Conservation (phyloP, 2,888 invertebrate species). For the Exocentrus adspersus region DNA sequence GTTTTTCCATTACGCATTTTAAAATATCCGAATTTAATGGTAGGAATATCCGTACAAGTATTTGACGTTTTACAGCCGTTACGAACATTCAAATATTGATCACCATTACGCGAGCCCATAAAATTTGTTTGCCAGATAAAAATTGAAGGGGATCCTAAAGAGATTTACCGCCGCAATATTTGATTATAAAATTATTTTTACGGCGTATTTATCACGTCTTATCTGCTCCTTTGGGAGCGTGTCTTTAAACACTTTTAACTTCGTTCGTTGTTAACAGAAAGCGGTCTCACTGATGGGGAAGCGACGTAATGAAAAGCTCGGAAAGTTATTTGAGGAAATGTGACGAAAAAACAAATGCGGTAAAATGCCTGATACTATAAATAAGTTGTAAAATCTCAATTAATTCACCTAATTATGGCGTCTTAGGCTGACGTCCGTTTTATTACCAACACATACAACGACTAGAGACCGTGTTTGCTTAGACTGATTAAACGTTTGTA, state of each 20-base stretch:
- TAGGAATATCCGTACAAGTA: slow-evolving; percentile 6
- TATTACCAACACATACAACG: neutral
- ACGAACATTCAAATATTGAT: slow-evolving; percentile 22
- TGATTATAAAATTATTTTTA: slow-evolving; percentile 33
- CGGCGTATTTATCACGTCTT: slow-evolving; percentile 30
- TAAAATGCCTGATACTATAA: no score
- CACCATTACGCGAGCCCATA: slow-evolving; percentile 17
- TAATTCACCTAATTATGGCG: no score
- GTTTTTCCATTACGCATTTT: slow-evolving; percentile 5
- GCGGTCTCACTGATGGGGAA: neutral
- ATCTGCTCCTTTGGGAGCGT: slow-evolving; percentile 6
- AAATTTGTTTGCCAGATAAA: slow-evolving; percentile 27
- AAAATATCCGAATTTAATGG: slow-evolving; percentile 11
- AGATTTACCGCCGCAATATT: slow-evolving; percentile 23
- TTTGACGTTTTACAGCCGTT: slow-evolving; percentile 11
- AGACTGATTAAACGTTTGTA: neutral
- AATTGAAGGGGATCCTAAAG: slow-evolving; percentile 18
- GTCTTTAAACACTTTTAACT: slow-evolving; percentile 1
- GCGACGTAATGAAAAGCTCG: no score
- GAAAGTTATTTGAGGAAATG: no score
- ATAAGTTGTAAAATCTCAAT: no score
- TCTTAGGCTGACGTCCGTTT: neutral
- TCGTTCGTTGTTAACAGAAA: neutral
- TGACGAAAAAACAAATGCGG: no score
- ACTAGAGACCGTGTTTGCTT: neutral